Conservation (phyloP, 1,140 invertebrate genomes). For the Ostrea edulis region DNA sequence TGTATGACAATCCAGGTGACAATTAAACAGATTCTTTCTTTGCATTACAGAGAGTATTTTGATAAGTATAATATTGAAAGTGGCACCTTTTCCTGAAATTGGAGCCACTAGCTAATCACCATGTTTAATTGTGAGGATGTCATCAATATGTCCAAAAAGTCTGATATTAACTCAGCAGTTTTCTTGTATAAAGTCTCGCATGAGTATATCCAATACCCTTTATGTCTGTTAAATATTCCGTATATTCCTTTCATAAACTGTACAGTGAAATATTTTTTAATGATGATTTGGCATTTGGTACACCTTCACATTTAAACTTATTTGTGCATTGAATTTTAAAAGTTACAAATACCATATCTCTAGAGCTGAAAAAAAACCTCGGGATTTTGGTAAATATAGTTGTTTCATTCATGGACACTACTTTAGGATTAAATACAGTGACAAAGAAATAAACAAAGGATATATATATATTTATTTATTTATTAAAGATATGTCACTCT, state of each 20-base stretch:
- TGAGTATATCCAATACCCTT: slow-evolving; percentile 15
- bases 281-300: slow-evolving; percentile 10
- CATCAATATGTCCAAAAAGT: slow-evolving; percentile 27
- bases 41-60: neutral
- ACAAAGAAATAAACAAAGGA: too few species aligned
- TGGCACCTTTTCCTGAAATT: slow-evolving; percentile 21
- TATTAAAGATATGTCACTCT: too few species aligned
- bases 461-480: too few species aligned
- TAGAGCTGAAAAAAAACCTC: neutral
- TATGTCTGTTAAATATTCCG: slow-evolving; percentile 30
- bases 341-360: neutral
- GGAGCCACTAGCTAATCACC: neutral
- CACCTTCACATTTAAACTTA: neutral
- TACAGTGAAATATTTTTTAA: slow-evolving; percentile 1
- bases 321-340: neutral
- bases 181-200: slow-evolving; percentile 4
- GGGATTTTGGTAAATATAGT: neutral
- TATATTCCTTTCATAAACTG: slow-evolving; percentile 8
- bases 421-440: too few species aligned
- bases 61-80: slow-evolving; percentile 6
- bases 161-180: slow-evolving; percentile 21
- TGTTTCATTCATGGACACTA: too few species aligned
- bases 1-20: neutral
- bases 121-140: slow-evolving; percentile 6
- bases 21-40: slow-evolving; percentile 10